Evolutionary conservation across 2,797 vertebrate genomes (phyloP).

Genomic region (Xenentodon cancila): DNA sequence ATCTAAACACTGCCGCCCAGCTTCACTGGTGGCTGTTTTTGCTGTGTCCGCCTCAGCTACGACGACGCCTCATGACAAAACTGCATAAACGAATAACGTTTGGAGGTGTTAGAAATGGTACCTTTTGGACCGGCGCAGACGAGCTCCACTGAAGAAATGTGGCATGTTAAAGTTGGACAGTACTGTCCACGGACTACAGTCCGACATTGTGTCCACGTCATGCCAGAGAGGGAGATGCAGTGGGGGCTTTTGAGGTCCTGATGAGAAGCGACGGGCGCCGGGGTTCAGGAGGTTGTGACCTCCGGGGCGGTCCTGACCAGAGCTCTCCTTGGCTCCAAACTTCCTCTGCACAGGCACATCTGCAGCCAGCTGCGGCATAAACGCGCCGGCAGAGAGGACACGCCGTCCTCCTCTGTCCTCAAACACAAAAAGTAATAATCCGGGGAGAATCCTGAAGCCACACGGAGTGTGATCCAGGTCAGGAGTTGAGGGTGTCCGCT

Average conservation of each 20-base stretch:
- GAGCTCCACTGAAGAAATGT: constrained; percentile 87
- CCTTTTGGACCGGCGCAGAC: constrained; percentile 94
- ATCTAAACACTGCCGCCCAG: constrained; percentile 15
- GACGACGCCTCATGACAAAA: no score
- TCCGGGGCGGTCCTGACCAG: constrained; percentile 43
- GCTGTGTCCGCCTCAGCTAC: no score
- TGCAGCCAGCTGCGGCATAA: constrained; percentile 77
- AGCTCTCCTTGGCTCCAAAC: constrained; percentile 50
- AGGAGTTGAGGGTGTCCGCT: constrained; percentile 56
- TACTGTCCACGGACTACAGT: constrained; percentile 88
- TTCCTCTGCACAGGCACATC: constrained; percentile 73
- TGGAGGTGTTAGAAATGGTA: constrained; percentile 50
- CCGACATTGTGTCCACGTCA: constrained; percentile 84
- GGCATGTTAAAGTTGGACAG: constrained; percentile 93
- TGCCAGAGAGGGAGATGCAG: constrained; percentile 61
- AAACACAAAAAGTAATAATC: constrained; percentile 63
- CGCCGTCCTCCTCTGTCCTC: constrained; percentile 68
- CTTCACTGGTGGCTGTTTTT: not conserved
- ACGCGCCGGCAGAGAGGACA: constrained; percentile 68
- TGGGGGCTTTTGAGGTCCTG: constrained; percentile 52
- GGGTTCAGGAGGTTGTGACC: constrained; percentile 33
- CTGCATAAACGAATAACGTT: no score
- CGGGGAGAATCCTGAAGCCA: constrained; percentile 50
- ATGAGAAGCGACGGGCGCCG: constrained; percentile 48
- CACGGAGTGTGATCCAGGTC: constrained; percentile 59